Evolutionary conservation across 2,113 vertebrate species (phyloP), one percentile per base, ranked within the genome.

Genomic region (Larimichthys crocea): DNA sequence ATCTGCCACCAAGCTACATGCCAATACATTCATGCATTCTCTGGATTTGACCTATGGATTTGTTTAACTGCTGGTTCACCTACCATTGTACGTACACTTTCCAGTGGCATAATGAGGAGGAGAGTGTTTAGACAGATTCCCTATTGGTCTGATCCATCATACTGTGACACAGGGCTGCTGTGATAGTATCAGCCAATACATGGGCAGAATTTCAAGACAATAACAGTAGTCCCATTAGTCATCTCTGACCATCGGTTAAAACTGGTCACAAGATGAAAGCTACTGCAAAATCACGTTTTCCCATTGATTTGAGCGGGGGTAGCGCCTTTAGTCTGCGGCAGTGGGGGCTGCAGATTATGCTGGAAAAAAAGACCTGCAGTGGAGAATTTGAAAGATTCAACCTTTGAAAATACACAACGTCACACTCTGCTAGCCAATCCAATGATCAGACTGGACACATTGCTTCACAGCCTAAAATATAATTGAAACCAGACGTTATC

Each of bases 21-120:
- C 86, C 84, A 89, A 89, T 86, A 89, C 70, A 66, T 60, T 55
- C 35, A 71, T 26, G 49, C 59, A 67, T 57, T 83, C 49, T 76
- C 31, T 72, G 4, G 22, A 69, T 64, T 31, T 86, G 87, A 83
- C 87, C 80, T 87, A 86, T 90, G 65, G 83, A 90, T 93, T 83
- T 69, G 61, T 79, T 44, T 69, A 15, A 55, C 63, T 53, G 81
- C 44, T 57, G 49, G 17, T 64, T 80, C 64, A 42, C 5, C 11
- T 5, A 22, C 29, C 17, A 68, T 40, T 72, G 77, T 66, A 44
- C 31, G 46, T 55, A 46, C 59, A 20, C 48, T n/a, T 61, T 22
- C 24, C 56, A 77, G 14, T 55, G 15, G 53, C 16, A 48, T 5
- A 63, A 35, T 55, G 42, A 78, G 29, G 19, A 63, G 50, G 35